Evolutionary conservation across 2,113 vertebrate species (phyloP).

Genomic region (Salvelinus namaycush): DNA sequence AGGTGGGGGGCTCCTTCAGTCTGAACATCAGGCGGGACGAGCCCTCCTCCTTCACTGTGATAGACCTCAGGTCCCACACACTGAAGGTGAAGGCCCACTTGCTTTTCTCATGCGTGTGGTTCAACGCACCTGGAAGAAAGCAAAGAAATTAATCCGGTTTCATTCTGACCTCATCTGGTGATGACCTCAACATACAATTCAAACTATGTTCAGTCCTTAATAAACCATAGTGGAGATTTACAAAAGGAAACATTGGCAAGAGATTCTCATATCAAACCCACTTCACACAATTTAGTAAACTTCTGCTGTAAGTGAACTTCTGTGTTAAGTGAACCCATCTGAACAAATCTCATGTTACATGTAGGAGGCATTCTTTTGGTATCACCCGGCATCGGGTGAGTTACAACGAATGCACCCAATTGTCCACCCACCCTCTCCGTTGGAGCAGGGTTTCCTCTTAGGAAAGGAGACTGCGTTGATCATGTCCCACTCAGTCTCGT

Average conservation of each 20-base stretch:
- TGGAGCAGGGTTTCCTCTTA: constrained; percentile 83
- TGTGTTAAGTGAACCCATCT: too few species aligned
- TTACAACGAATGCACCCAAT: too few species aligned
- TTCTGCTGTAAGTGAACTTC: too few species aligned
- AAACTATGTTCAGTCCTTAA: too few species aligned
- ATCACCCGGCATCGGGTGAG: too few species aligned
- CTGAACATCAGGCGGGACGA: constrained; percentile 88
- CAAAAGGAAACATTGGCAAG: too few species aligned
- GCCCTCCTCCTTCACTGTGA: constrained; percentile 87
- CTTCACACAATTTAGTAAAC: too few species aligned
- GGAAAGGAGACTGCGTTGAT: constrained; percentile 86
- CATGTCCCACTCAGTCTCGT: constrained; percentile 98
- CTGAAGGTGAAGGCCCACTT: constrained; percentile 89
- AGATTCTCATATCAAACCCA: too few species aligned
- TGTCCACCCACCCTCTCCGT: constrained; percentile 78
- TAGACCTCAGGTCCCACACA: constrained; percentile 84
- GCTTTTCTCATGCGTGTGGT: constrained; percentile 73
- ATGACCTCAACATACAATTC: background rate
- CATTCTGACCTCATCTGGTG: background rate
- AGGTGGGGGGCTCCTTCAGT: constrained; percentile 81
- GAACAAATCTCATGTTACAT: background rate
- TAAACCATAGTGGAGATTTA: background rate
- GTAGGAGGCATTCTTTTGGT: too few species aligned
- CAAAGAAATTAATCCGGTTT: background rate
- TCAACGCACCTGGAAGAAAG: constrained; percentile 56